Evolutionary conservation across 2,888 invertebrate genomes (phyloP), one percentile per base, ranked within the genome.

Genomic region (Pollenia angustigena): DNA sequence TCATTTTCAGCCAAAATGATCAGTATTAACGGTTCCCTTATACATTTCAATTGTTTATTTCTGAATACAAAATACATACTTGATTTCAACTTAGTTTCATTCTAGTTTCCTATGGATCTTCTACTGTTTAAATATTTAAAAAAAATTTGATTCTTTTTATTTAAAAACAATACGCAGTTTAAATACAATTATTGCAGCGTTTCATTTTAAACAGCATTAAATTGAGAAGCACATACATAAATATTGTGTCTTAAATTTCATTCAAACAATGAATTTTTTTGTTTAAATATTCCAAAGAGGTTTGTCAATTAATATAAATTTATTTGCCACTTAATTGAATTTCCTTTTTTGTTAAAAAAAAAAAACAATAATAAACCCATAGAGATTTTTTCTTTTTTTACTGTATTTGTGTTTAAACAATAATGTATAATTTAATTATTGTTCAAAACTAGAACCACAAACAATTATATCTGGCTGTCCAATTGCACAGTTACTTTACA

Each of bases 261-360:
- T 42, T 52, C 9, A 42, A 40, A 42, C 18, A 46, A 16, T 76
- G n/a, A 1, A 23, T 2, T 23, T 32, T 46, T 32, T 14, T 52
- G 1, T 78, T 68, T 48, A 12, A 66, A 68, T 40, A 8, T 66
- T 2, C 16, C 54, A 46, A 4, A n/a, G 56, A 42, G 48, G 54
- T 32, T 72, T 16, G 11, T 32, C 42, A 72, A 76, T 72, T 64
- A 72, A 78, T 60, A 64, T 16, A 50, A 75, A 78, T 81, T 78
- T 68, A 62, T 68, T 78, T 74, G 50, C 72, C 16, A 44, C 54
- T 74, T 81, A 81, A 78, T 81, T 81, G 66, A 81, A 78, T 81
- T 85, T 81, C 72, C 66, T 42, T 74, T 50, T 32, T 60, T 74
- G 40, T 50, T 75, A n/a, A 42, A 66, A 32, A 32, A 32, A 32